Evolutionary conservation across 2,113 vertebrate genomes (phyloP).

Genomic region (Bambusicola thoracicus): DNA sequence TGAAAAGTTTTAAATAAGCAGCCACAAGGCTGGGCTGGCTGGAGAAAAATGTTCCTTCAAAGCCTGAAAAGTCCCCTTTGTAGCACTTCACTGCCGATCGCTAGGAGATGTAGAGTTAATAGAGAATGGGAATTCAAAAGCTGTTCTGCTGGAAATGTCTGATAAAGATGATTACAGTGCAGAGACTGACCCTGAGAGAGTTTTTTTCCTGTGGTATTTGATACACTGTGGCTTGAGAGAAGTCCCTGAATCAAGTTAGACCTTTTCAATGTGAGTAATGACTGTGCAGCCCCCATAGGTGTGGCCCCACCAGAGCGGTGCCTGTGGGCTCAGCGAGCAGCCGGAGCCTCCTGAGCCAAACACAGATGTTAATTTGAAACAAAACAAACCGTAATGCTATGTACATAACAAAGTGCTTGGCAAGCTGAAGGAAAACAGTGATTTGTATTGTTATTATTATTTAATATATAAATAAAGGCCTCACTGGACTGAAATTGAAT

Average conservation of each 20-base stretch:
- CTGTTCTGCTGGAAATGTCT: slow-evolving; percentile 19
- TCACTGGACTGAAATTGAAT: slow-evolving; percentile 52
- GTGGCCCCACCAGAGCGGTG: not conserved
- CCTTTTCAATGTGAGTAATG: not conserved
- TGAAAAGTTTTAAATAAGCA: slow-evolving; percentile 20
- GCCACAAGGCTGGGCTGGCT: not conserved
- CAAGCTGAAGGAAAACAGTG: slow-evolving; percentile 48
- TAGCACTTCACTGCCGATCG: not conserved
- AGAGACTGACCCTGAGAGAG: not conserved
- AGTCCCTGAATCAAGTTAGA: not conserved
- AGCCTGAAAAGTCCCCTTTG: not conserved
- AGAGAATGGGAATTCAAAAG: slow-evolving; percentile 2
- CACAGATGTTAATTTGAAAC: slow-evolving; percentile 1
- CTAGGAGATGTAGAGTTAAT: not conserved
- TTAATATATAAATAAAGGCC: slow-evolving; percentile 52
- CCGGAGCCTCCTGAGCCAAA: not conserved
- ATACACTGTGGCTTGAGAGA: not conserved
- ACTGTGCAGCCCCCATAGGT: not conserved
- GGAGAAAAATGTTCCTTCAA: not conserved
- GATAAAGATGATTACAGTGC: not conserved
- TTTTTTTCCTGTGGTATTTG: not conserved
- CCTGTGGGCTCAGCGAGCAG: not conserved
- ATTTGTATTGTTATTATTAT: slow-evolving; percentile 55
- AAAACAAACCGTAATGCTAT: not conserved
- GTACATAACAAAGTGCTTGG: slow-evolving; percentile 48